phyloP scores from a whole-genome alignment of 2,888 invertebrate genomes.

The Scaptodrosophila latifasciaeformis region DNA sequence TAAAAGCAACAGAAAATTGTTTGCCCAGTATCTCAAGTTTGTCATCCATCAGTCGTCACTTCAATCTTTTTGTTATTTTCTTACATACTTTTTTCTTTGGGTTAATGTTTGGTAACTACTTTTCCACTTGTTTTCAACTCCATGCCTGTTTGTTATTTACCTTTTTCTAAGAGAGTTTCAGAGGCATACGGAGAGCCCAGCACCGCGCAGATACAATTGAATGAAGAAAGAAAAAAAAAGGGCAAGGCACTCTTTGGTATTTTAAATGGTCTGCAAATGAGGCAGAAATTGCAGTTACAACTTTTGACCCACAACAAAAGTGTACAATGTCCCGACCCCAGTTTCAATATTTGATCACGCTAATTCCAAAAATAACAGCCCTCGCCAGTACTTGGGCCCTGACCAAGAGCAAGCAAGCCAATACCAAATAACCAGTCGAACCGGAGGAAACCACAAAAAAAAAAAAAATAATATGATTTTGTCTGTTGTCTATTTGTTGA shows the following conservation, averaged over 20 bases:
- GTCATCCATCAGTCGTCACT: conserved; percentile 44
- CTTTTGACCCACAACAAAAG: conserved; percentile 58
- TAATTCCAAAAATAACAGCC: conserved; percentile 58
- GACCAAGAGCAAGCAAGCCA: no score
- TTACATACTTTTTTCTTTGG: conserved; percentile 57
- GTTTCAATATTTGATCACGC: conserved; percentile 51
- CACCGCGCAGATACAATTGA: no score
- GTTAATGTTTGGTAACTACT: conserved; percentile 36
- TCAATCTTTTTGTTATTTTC: conserved; percentile 55
- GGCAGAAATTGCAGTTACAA: conserved; percentile 54
- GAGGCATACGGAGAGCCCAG: no score
- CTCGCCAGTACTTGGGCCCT: no score
- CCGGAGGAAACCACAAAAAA: not conserved
- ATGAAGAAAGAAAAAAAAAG: no score
- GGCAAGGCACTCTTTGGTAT: conserved; percentile 52
- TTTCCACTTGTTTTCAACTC: conserved; percentile 57
- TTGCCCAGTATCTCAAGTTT: conserved; percentile 17
- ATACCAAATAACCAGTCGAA: no score
- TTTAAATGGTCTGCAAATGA: conserved; percentile 41
- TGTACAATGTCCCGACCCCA: conserved; percentile 12
- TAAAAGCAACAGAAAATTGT: not conserved
- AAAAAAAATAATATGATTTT: not conserved
- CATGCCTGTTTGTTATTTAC: conserved; percentile 53
- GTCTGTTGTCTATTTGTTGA: conserved; percentile 54
- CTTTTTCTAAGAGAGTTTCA: no score